Percentiles rank a stretch among this genome's conserved stretches.
These are phyloP conservation scores for Laupala kohalensis DNA, from an alignment of 1,140 invertebrate species.

Conservation along the genomic window DNA sequence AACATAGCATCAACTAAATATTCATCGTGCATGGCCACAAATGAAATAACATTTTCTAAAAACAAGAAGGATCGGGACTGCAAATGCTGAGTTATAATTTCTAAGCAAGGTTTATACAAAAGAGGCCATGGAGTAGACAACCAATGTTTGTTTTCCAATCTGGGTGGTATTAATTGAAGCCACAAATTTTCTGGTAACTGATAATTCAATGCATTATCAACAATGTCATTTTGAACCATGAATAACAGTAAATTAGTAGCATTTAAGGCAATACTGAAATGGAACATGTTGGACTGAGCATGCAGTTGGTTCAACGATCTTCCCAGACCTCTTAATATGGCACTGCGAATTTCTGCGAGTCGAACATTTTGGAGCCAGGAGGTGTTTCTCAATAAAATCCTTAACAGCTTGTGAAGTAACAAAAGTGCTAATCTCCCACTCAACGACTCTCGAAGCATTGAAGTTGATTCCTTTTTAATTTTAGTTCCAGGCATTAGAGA, in stretches of 20 bases:
- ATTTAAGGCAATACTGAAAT: not conserved
- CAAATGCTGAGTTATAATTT: not conserved
- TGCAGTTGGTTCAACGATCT: not conserved
- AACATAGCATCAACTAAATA: not conserved
- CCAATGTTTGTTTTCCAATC: not conserved
- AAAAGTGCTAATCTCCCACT: not conserved
- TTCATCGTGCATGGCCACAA: conserved; percentile 5
- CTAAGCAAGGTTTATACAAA: conserved; percentile 1
- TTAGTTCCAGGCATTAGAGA: not conserved
- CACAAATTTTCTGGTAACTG: not conserved
- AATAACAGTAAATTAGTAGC: not conserved
- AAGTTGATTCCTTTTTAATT: not conserved
- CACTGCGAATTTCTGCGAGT: not conserved
- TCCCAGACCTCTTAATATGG: not conserved
- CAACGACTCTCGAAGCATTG: not conserved
- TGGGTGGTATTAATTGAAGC: not conserved
- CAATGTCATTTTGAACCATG: not conserved
- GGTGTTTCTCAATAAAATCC: not conserved
- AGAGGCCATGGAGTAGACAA: not conserved
- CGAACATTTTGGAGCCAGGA: not conserved
- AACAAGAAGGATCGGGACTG: not conserved
- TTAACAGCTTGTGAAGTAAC: not conserved
- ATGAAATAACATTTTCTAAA: conserved; percentile 3
- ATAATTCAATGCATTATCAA: not conserved
- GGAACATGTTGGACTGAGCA: not conserved